These are phyloP conservation scores for Sinocyclocheilus grahami DNA, from an alignment of 2,113 vertebrate species.

Conservation along the genomic window DNA sequence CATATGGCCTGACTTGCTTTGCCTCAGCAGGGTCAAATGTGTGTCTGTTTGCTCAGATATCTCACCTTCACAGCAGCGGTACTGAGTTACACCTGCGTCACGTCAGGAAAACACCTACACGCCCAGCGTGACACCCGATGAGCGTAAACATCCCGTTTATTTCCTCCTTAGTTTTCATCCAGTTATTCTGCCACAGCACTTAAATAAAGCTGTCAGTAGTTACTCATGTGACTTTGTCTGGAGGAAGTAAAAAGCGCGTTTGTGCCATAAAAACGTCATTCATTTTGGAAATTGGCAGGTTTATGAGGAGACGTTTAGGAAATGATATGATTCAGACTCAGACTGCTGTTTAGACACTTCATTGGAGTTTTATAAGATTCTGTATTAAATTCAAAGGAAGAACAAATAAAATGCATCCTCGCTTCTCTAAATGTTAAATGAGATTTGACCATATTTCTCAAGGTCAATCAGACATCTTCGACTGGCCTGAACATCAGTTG, in stretches of 20 bases:
- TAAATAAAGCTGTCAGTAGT: not conserved
- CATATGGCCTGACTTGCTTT: not conserved
- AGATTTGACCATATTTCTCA: constrained; percentile 65
- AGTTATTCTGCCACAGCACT: not conserved
- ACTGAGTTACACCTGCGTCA: constrained; percentile 72
- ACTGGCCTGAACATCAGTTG: not conserved
- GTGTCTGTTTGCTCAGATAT: constrained; percentile 68
- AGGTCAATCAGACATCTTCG: constrained; percentile 58
- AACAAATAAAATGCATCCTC: constrained; percentile 67
- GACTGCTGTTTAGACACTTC: constrained; percentile 14
- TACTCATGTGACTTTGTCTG: not conserved
- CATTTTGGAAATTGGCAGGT: constrained; percentile 32
- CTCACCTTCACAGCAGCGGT: constrained; percentile 64
- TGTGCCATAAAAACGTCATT: not conserved
- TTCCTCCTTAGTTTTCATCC: not conserved
- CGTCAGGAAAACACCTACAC: constrained; percentile 66
- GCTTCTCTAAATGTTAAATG: constrained; percentile 57
- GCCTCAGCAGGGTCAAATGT: not conserved
- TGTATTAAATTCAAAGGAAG: constrained; percentile 19
- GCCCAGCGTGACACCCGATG: constrained; percentile 61
- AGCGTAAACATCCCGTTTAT: not conserved
- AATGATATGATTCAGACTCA: not conserved
- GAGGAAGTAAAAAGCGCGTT: not conserved
- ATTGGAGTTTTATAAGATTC: constrained; percentile 11
- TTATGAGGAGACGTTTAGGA: constrained; percentile 16